phyloP scores from a whole-genome alignment of 2,797 vertebrate genomes.

The Crenuchus spilurus region DNA sequence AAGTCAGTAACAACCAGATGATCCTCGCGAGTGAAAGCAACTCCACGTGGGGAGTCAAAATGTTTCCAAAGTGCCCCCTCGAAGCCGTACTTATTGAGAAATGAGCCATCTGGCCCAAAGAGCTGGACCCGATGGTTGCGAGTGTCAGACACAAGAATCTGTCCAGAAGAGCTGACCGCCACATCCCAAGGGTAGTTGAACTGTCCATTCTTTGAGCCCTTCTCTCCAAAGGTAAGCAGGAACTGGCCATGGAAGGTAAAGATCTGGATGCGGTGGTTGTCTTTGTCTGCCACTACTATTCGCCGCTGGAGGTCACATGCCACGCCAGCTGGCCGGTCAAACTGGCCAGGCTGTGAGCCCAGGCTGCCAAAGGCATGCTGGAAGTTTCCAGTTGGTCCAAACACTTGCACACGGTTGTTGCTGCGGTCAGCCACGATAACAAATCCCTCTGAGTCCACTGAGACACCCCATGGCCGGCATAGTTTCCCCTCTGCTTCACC shows the following conservation, averaged over 20 bases:
- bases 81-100: constrained; percentile 96
- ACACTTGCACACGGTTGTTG: constrained; percentile 96
- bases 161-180: constrained; percentile 90
- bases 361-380: constrained; percentile 94
- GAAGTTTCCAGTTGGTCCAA: constrained; percentile 92
- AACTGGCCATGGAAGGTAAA: constrained; percentile 97
- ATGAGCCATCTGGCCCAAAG: constrained; percentile 88
- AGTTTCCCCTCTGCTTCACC: constrained; percentile 91
- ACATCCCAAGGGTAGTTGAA: constrained; percentile 99
- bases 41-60: constrained; percentile 96
- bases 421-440: constrained; percentile 95
- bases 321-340: constrained; percentile 92
- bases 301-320: constrained; percentile 89
- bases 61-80: constrained; percentile 98
- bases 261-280: constrained; percentile 98
- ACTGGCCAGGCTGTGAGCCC: constrained; percentile 92
- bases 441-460: constrained; percentile 93
- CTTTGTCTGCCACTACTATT: constrained; percentile 95
- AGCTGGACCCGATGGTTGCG: constrained; percentile 95
- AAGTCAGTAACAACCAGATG: constrained; percentile 97
- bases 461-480: constrained; percentile 95
- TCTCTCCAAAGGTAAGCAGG: constrained; percentile 95
- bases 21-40: constrained; percentile 96
- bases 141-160: constrained; percentile 95
- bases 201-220: constrained; percentile 95